Evolutionary conservation across 2,888 invertebrate species (phyloP), one percentile per base, ranked within the genome.

Genomic region (Deroplatys truncata): DNA sequence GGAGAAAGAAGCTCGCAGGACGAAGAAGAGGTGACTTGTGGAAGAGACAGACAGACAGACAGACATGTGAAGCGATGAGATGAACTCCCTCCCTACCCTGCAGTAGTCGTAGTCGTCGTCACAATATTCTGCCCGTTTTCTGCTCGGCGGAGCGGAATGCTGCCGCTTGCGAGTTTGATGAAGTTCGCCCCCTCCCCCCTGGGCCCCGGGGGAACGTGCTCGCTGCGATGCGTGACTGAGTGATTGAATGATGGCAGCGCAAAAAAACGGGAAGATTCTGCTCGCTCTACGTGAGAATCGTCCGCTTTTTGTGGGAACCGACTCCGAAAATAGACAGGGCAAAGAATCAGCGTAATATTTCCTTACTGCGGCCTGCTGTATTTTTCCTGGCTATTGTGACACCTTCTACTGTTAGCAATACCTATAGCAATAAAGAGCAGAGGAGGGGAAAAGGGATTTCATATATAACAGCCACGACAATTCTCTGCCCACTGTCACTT

Each of bases 111-210:
- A 89, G 82, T 43, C 83, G 72, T 82, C 83, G 56, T 85, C 89
- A 90, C 89, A 90, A 90, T 90, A 90, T 90, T 90, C 90, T 84
- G 85, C 31, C 89, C 84, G 90, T 90, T 90, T 90, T 90, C 87
- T 85, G 90, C 90, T 90, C 89, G 35, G 84, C 90, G 87, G 90
- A 90, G 90, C 90, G 88, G 87, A 90, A 90, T 87, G 86, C 87
- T 86, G 35, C 85, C 88, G 49, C 35, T 85, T 86, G 88, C 49
- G 89, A 90, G 89, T 90, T 90, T 90, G 90, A 90, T 90, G 90
- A 90, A 90, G 90, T 90, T 86, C 88, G 84, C 83, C 83, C 85
- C 89, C 88, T 2, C 88, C 88, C 82, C 88, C 85, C 2, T 35
- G 20, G 16, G 35, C 85, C 56, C 29, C 87, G 56, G 82, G 87